Conservation (phyloP, 2,797 vertebrate species). For the Macrochelys suwanniensis region DNA sequence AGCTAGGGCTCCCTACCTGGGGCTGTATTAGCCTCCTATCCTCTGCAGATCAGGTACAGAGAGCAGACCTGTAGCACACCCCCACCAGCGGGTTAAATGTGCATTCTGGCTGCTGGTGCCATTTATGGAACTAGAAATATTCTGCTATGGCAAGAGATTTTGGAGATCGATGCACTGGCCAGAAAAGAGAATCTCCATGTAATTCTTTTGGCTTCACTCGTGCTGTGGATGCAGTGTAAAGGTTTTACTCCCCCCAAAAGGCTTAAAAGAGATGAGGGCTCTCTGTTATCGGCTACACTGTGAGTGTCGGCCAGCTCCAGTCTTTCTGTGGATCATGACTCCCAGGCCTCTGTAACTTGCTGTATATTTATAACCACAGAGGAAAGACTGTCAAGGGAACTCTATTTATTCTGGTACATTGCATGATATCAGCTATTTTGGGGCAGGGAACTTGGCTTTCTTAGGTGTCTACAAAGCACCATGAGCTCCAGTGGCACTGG, state of each 20-base stretch:
- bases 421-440: slow-evolving; percentile 39
- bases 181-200: neutral
- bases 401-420: slow-evolving; percentile 52
- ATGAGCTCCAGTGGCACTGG: slow-evolving; percentile 8
- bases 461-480: slow-evolving; percentile 45
- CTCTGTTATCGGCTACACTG: too few relatives aligned
- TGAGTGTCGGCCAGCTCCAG: neutral
- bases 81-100: neutral
- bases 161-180: neutral
- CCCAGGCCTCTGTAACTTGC: neutral
- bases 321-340: slow-evolving; percentile 4
- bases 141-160: neutral
- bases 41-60: neutral
- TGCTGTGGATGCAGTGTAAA: neutral
- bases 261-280: neutral
- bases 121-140: neutral
- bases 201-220: neutral
- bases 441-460: slow-evolving; percentile 45
- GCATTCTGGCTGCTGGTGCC: neutral
- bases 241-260: neutral
- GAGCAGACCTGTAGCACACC: too few relatives aligned
- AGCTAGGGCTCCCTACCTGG: neutral
- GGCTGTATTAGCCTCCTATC: neutral
- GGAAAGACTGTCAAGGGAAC: slow-evolving; percentile 21
- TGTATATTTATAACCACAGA: neutral